Evolutionary conservation across 1,140 invertebrate species (phyloP).

Genomic region (Orussus abietinus): DNA sequence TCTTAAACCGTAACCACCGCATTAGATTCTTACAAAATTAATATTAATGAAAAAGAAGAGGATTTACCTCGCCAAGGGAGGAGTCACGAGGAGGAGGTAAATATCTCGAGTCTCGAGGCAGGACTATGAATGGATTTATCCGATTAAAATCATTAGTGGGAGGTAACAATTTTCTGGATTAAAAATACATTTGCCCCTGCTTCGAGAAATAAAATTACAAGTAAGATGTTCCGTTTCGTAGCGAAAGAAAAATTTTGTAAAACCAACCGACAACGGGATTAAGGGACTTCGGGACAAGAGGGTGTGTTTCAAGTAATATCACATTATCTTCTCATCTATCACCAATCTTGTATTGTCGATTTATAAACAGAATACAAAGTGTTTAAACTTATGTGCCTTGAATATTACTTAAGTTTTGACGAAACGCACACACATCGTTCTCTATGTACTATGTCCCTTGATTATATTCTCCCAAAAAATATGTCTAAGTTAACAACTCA

Average conservation of each 20-base stretch:
- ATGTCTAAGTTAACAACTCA: too few species aligned
- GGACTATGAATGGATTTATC: too few species aligned
- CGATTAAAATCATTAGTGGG: too few species aligned
- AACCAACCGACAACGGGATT: conserved; percentile 18
- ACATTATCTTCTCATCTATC: conserved; percentile 36
- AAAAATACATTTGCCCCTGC: too few species aligned
- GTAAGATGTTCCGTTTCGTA: not conserved
- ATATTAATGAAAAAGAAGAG: too few species aligned
- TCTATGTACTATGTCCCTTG: conserved; percentile 35
- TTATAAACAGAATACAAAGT: conserved; percentile 41
- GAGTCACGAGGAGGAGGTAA: too few species aligned
- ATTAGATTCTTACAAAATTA: too few species aligned
- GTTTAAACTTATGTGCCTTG: conserved; percentile 2
- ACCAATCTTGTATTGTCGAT: conserved; percentile 44
- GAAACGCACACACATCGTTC: conserved; percentile 41
- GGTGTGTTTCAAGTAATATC: conserved; percentile 42
- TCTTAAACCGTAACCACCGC: too few species aligned
- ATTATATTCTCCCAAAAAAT: too few species aligned
- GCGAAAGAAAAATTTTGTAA: conserved; percentile 8
- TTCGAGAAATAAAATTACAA: not conserved
- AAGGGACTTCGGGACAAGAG: conserved; percentile 32
- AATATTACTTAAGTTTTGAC: conserved; percentile 16
- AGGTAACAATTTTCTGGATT: too few species aligned
- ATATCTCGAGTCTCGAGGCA: too few species aligned
- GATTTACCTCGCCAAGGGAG: too few species aligned